A percentile compares a stretch with the other conserved stretches of the same genome.
Conservation (phyloP, 2,797 vertebrate species). For the Muraenolepis orangiensis region DNA sequence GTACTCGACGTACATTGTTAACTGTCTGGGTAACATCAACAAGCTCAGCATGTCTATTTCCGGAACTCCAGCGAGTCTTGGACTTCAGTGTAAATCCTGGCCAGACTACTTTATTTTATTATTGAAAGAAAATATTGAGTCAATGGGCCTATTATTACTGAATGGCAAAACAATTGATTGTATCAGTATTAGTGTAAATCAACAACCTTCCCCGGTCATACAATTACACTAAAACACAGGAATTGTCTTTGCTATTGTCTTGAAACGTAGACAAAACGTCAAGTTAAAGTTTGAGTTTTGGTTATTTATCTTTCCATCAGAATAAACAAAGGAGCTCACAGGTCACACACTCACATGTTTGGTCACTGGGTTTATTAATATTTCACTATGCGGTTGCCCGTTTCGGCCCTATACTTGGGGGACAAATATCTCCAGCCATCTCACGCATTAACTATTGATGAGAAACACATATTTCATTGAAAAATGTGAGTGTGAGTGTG, state of each 20-base stretch:
- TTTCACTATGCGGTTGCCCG: constrained; percentile 63
- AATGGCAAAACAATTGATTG: constrained; percentile 56
- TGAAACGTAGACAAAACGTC: constrained; percentile 18
- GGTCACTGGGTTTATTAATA: constrained; percentile 59
- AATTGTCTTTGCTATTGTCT: constrained; percentile 57
- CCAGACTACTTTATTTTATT: neutral
- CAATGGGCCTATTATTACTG: neutral
- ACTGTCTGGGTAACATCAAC: no score
- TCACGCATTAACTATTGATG: constrained; percentile 66
- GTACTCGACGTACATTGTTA: no score
- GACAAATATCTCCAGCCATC: constrained; percentile 56
- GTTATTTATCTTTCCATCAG: constrained; percentile 51
- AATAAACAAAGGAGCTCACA: constrained; percentile 44
- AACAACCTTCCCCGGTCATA: constrained; percentile 48
- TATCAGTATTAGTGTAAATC: constrained; percentile 44
- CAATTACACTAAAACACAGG: constrained; percentile 48
- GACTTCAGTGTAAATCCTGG: no score
- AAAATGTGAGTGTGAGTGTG: constrained; percentile 31
- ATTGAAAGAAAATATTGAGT: neutral
- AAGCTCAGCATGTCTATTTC: no score
- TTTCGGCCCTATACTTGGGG: constrained; percentile 38
- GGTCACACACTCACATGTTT: constrained; percentile 47
- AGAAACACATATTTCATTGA: constrained; percentile 55
- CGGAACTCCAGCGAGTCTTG: no score
- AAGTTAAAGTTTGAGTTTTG: constrained; percentile 38